Conservation (phyloP, 2,113 vertebrate genomes). For the Theristicus caerulescens region DNA sequence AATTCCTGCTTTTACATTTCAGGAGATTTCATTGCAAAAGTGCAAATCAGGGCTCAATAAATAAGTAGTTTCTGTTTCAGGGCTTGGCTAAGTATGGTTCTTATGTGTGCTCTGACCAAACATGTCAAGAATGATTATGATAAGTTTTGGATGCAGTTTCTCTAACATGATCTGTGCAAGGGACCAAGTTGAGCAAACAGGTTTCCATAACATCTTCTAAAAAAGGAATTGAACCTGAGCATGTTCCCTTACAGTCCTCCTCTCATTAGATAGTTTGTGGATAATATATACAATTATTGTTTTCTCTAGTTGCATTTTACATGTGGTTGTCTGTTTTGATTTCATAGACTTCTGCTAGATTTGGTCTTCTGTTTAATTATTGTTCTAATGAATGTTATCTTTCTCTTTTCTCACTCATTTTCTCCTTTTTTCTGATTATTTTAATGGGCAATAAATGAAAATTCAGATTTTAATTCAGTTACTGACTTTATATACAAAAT, state of each 20-base stretch:
- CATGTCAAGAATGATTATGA: accelerated
- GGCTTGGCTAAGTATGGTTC: background rate
- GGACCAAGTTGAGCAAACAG: background rate
- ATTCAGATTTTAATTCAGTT: background rate
- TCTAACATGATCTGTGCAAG: background rate
- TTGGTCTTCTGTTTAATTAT: background rate
- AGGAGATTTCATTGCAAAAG: background rate
- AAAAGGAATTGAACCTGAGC: background rate
- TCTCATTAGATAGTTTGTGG: background rate
- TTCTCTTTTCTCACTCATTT: background rate
- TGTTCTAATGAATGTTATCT: background rate
- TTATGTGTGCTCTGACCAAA: background rate
- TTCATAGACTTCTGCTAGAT: background rate
- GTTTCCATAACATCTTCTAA: background rate
- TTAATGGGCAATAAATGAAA: background rate
- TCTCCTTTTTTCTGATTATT: background rate
- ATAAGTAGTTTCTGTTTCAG: background rate
- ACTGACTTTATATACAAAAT: background rate
- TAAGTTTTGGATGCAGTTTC: background rate
- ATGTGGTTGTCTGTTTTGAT: background rate
- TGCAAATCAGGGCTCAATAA: background rate
- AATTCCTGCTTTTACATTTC: background rate
- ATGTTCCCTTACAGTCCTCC: background rate
- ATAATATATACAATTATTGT: background rate
- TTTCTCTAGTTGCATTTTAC: background rate